A percentile compares a stretch with the other conserved stretches of the same genome.
phyloP scores from a whole-genome alignment of 2,113 vertebrate genomes.

The Dasyornis broadbenti region DNA sequence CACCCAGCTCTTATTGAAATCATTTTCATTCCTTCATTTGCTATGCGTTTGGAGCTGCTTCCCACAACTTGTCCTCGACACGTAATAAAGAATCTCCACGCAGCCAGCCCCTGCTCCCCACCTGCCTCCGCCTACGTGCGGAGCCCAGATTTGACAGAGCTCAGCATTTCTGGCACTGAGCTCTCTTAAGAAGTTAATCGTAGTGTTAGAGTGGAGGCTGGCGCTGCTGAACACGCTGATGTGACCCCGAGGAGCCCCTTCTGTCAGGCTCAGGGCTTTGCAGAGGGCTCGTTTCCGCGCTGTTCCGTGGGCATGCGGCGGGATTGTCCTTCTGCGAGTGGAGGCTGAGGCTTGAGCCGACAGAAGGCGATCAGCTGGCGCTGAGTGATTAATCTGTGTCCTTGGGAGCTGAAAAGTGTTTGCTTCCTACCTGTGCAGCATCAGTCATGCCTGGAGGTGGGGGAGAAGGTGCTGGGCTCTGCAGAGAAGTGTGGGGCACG shows the following conservation, averaged over 20 bases:
- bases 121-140: not conserved
- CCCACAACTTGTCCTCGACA: not conserved
- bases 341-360: not conserved
- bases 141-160: not conserved
- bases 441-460: not conserved
- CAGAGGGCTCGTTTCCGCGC: not conserved
- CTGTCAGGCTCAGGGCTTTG: not conserved
- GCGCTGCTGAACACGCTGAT: not conserved
- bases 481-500: accelerated
- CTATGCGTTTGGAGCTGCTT: not conserved
- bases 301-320: accelerated
- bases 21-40: not conserved
- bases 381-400: not conserved
- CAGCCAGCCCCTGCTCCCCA: not conserved
- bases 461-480: not conserved
- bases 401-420: not conserved
- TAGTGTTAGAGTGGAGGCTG: not conserved
- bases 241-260: not conserved
- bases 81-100: not conserved
- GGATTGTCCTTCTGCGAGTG: accelerated
- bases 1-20: constrained; percentile 31
- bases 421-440: not conserved
- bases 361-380: not conserved
- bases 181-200: not conserved
- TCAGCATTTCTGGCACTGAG: not conserved